Conservation (phyloP, 2,113 vertebrate genomes). For the Oxygymnocypris stewartii region DNA sequence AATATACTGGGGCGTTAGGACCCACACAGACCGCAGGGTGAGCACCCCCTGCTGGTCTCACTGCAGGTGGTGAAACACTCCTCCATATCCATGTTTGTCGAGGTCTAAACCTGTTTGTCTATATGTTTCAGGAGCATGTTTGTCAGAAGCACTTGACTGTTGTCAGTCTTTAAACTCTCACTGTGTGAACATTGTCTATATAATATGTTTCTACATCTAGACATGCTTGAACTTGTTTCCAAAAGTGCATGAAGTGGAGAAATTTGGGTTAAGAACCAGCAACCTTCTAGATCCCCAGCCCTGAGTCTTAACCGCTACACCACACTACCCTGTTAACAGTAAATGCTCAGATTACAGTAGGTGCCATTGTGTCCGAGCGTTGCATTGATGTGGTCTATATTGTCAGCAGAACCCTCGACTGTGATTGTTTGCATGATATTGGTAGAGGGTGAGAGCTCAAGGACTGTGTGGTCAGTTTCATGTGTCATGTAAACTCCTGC, state of each 20-base stretch:
- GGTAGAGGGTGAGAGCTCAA: constrained; percentile 53
- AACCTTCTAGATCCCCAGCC: background rate
- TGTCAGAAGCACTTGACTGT: background rate
- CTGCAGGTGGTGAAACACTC: background rate
- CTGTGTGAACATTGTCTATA: background rate
- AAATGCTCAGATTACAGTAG: constrained; percentile 15
- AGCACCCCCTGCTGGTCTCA: too few relatives aligned
- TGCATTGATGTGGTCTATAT: constrained; percentile 22
- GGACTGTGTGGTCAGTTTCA: constrained; percentile 54
- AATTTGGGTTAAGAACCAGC: background rate
- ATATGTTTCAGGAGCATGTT: constrained; percentile 6
- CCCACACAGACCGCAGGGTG: too few relatives aligned
- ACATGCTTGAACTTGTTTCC: background rate
- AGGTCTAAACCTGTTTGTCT: constrained; percentile 22
- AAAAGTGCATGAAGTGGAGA: background rate
- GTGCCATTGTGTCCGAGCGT: constrained; percentile 31
- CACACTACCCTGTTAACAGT: background rate
- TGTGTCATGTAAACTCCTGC: constrained; percentile 54
- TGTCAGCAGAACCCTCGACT: constrained; percentile 29
- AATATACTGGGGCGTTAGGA: too few relatives aligned
- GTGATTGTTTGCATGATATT: constrained; percentile 39
- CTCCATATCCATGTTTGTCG: background rate
- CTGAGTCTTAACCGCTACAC: background rate
- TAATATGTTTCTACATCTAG: background rate
- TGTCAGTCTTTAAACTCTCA: background rate